Percentiles rank a stretch among this genome's conserved stretches.
Evolutionary conservation across 2,113 vertebrate species (phyloP).

Genomic region (Leucopsar rothschildi): DNA sequence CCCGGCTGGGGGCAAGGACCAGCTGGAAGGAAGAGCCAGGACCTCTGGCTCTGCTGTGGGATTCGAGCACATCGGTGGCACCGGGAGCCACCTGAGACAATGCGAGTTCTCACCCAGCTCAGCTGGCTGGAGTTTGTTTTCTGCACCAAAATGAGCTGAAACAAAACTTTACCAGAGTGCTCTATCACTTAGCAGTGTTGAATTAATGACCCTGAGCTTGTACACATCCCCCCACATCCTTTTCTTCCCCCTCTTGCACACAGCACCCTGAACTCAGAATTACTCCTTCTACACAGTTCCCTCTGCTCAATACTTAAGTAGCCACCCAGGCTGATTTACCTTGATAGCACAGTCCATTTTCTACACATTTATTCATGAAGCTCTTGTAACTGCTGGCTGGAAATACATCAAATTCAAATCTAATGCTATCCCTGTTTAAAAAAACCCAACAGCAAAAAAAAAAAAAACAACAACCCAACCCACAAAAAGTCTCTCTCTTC

Average conservation of each 20-base stretch:
- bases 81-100: neutral
- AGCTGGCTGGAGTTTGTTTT: neutral
- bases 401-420: slow-evolving; percentile 49
- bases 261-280: neutral
- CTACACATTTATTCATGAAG: slow-evolving; percentile 55
- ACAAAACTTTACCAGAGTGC: neutral
- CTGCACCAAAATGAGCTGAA: neutral
- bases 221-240: neutral
- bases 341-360: slow-evolving; percentile 39
- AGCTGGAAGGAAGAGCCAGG: neutral
- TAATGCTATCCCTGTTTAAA: neutral
- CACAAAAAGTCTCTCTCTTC: neutral
- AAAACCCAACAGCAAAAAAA: neutral
- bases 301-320: slow-evolving; percentile 12
- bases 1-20: neutral
- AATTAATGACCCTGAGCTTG: neutral
- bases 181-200: neutral
- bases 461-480: too few species aligned
- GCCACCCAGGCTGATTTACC: slow-evolving; percentile 46
- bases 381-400: slow-evolving; percentile 16
- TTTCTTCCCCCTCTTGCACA: neutral
- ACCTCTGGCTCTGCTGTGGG: neutral
- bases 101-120: neutral
- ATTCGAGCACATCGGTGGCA: fast-evolving
- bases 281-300: neutral